Percentiles rank a stretch among this genome's conserved stretches.
Evolutionary conservation across 2,888 invertebrate genomes (phyloP).

Genomic region (Physocephala rufipes): DNA sequence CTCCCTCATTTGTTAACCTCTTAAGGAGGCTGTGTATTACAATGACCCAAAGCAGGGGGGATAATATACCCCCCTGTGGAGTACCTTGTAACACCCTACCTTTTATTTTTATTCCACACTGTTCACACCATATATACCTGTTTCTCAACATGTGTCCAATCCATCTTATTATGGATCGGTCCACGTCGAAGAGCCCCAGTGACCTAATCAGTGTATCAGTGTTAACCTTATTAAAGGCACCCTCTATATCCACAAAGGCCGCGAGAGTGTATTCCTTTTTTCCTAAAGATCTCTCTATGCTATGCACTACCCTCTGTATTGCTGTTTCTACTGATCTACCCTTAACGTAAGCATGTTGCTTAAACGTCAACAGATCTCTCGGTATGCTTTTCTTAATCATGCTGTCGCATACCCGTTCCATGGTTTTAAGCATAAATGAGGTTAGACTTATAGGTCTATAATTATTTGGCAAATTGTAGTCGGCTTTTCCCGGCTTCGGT

Average conservation of each 20-base stretch:
- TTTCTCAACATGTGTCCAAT: not conserved
- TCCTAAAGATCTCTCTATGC: not conserved
- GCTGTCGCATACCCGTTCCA: not conserved
- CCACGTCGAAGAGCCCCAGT: not conserved
- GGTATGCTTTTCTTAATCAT: not conserved
- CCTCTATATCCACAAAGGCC: not conserved
- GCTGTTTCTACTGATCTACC: not conserved
- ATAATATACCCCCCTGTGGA: constrained; percentile 12
- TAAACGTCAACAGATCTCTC: not conserved
- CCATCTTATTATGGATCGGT: not conserved
- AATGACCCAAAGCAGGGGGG: not conserved
- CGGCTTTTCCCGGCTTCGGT: not conserved
- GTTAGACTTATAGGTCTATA: not conserved
- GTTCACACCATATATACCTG: not conserved
- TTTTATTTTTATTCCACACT: not conserved
- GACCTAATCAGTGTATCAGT: not conserved
- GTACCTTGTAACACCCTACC: not conserved
- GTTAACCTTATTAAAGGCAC: not conserved
- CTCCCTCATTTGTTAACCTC: not conserved
- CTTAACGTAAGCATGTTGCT: not conserved
- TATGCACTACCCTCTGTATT: no score
- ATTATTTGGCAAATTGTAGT: not conserved
- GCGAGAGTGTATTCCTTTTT: not conserved
- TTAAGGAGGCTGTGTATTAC: not conserved
- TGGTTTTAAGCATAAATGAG: not conserved